Evolutionary conservation across 2,797 vertebrate species (phyloP).

Genomic region (Gymnothorax javanicus): DNA sequence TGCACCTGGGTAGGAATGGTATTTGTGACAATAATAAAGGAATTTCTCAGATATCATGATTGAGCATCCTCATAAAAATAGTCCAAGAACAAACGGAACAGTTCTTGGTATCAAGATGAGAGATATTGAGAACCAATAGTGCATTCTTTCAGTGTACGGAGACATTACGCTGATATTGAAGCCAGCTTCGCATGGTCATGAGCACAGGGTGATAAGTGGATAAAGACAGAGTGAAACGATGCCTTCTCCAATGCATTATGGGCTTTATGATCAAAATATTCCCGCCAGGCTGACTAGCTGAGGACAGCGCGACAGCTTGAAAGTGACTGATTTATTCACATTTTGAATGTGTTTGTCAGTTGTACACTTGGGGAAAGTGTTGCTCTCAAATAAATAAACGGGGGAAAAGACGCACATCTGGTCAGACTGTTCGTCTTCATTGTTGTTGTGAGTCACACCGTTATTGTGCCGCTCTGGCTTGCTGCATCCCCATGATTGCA

Average conservation of each 20-base stretch:
- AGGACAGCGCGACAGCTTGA: neutral
- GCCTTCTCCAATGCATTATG: neutral
- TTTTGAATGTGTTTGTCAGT: neutral
- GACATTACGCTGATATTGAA: neutral
- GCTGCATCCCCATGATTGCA: conserved; percentile 3
- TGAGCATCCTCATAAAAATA: neutral
- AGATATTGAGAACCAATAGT: neutral
- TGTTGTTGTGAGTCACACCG: conserved; percentile 2
- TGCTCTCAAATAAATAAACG: neutral
- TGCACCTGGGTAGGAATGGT: too few species aligned
- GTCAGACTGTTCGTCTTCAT: neutral
- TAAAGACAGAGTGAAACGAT: neutral
- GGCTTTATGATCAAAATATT: neutral
- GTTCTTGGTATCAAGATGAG: neutral
- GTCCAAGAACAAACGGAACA: neutral
- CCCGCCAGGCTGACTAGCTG: neutral
- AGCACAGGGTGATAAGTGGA: neutral
- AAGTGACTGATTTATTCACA: conserved; percentile 6
- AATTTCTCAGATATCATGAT: neutral
- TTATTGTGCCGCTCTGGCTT: conserved; percentile 7
- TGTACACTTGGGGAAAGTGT: conserved; percentile 3
- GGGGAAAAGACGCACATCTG: neutral
- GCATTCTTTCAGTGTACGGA: neutral
- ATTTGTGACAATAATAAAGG: too few species aligned
- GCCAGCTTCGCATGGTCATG: neutral